phyloP scores from a whole-genome alignment of 2,797 vertebrate genomes.

The Scyliorhinus canicula region DNA sequence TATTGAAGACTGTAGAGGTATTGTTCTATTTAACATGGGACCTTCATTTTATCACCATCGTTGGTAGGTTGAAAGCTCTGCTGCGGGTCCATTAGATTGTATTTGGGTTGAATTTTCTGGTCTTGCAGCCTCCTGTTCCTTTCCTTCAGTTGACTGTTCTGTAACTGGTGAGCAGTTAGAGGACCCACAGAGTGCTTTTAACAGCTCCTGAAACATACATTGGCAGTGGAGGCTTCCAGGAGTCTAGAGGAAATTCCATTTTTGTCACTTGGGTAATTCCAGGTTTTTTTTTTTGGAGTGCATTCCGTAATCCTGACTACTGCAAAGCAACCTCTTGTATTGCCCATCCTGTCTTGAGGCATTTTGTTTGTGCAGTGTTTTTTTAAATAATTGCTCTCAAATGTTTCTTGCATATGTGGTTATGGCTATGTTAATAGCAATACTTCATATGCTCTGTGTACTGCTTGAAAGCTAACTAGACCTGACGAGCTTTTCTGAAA shows the following conservation, averaged over 20 bases:
- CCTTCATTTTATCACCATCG: background rate
- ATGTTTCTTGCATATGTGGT: background rate
- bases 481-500: background rate
- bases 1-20: slow-evolving; percentile 88
- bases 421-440: background rate
- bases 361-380: background rate
- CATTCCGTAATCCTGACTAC: background rate
- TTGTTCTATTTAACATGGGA: slow-evolving; percentile 40
- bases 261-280: background rate
- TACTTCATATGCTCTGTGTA: background rate
- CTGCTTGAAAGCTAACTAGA: background rate
- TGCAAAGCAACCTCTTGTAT: background rate
- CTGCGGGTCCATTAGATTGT: background rate
- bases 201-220: background rate
- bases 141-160: background rate
- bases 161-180: background rate
- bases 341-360: too few species aligned
- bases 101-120: background rate
- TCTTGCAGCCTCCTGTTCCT: background rate
- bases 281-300: background rate
- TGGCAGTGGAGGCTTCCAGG: background rate
- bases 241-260: background rate
- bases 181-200: background rate
- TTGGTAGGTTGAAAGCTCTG: background rate
- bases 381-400: too few species aligned